phyloP scores from a whole-genome alignment of 1,140 invertebrate genomes.

The Brachionus calyciflorus region DNA sequence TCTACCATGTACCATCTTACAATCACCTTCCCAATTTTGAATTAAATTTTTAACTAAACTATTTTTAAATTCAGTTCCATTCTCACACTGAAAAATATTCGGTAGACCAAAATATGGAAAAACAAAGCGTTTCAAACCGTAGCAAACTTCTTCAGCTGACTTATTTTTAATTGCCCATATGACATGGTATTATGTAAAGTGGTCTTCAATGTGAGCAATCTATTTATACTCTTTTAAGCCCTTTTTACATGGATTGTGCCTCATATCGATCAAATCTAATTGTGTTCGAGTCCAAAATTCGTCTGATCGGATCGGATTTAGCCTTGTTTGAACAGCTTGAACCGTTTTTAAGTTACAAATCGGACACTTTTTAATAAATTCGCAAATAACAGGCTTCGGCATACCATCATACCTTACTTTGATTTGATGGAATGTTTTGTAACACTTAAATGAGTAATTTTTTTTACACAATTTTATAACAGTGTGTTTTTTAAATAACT shows the following conservation, averaged over 20 bases:
- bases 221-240: neutral
- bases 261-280: neutral
- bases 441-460: too few relatives aligned
- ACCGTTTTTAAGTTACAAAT: neutral
- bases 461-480: too few relatives aligned
- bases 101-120: neutral
- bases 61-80: slow-evolving; percentile 21
- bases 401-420: neutral
- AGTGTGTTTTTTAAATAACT: too few relatives aligned
- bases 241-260: neutral
- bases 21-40: too few relatives aligned
- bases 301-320: neutral
- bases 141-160: too few relatives aligned
- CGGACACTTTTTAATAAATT: neutral
- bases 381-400: neutral
- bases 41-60: too few relatives aligned
- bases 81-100: neutral
- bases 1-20: too few relatives aligned
- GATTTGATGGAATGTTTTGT: neutral
- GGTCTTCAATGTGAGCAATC: neutral
- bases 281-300: neutral
- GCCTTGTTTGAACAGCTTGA: neutral
- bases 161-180: too few relatives aligned
- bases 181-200: too few relatives aligned
- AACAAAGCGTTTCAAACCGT: neutral